Evolutionary conservation across 2,113 vertebrate genomes (phyloP).

Genomic region (Garra rufa): DNA sequence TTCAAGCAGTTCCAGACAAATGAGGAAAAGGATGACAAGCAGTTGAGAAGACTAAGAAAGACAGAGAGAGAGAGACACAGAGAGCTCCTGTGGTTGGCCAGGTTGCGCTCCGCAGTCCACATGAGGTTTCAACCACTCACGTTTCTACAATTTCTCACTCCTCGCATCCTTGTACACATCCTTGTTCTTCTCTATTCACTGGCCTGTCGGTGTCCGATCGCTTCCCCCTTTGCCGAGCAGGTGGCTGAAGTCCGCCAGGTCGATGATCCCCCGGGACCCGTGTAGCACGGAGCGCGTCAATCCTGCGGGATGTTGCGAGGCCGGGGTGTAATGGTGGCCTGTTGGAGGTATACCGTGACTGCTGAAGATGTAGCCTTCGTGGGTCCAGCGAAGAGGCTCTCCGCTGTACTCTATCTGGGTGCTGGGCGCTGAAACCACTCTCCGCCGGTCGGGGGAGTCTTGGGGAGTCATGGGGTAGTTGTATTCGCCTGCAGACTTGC

Average conservation of each 20-base stretch:
- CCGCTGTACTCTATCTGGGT: conserved; percentile 78
- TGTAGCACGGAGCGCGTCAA: conserved; percentile 72
- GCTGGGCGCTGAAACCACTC: conserved; percentile 88
- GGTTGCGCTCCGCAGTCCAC: conserved; percentile 38
- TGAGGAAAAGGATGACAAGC: conserved; percentile 1
- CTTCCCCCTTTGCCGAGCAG: conserved; percentile 84
- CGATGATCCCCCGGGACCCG: conserved; percentile 73
- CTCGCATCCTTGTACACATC: conserved; percentile 7
- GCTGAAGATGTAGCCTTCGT: conserved; percentile 87
- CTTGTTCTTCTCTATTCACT: conserved; percentile 68
- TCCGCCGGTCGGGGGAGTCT: conserved; percentile 88
- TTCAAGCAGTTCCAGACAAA: neutral
- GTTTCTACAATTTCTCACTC: conserved; percentile 36
- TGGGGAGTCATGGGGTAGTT: conserved; percentile 84
- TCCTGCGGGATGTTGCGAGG: conserved; percentile 62
- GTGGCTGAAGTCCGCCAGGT: conserved; percentile 86
- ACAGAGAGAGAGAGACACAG: conserved; percentile 14
- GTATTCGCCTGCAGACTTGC: conserved; percentile 85
- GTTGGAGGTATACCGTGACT: conserved; percentile 78
- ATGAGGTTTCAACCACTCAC: conserved; percentile 45
- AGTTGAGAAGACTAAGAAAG: neutral
- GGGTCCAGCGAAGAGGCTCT: conserved; percentile 83
- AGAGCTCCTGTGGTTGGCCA: conserved; percentile 40
- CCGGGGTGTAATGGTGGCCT: conserved; percentile 72
- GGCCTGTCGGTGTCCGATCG: conserved; percentile 88